Percentiles rank a stretch among this genome's conserved stretches.
These are phyloP conservation scores for Thryonomys swinderianus DNA, from an alignment of 2,113 vertebrate species.

Conservation along the genomic window DNA sequence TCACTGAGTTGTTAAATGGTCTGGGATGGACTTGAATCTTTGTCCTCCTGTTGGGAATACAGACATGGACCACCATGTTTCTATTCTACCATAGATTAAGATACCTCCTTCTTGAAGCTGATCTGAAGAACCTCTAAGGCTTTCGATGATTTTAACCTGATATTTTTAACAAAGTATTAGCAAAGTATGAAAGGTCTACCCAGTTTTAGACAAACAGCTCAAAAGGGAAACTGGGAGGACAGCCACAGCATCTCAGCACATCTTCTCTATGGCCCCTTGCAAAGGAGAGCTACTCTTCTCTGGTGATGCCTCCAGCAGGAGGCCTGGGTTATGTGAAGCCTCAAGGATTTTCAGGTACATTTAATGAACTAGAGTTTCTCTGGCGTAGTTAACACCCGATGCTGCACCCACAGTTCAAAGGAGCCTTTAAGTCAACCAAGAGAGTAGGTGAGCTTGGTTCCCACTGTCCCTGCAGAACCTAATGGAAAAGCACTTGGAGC, in stretches of 20 bases:
- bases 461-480: neutral
- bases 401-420: neutral
- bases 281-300: neutral
- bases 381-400: neutral
- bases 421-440: neutral
- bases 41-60: neutral
- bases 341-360: neutral
- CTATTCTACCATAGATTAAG: neutral
- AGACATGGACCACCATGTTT: neutral
- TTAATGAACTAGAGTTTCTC: neutral
- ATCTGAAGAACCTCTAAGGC: neutral
- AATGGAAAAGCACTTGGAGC: neutral
- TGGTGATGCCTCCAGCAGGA: neutral
- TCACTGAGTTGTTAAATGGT: neutral
- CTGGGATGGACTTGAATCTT: neutral
- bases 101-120: neutral
- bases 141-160: slow-evolving; percentile 19
- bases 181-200: neutral
- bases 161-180: neutral
- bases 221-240: neutral
- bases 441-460: neutral
- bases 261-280: neutral
- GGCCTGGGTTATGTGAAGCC: neutral
- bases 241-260: neutral
- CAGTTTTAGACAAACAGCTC: neutral